Base-by-base conservation (phyloP, 2,797 vertebrate genomes). In the Sparus aurata region DNA sequence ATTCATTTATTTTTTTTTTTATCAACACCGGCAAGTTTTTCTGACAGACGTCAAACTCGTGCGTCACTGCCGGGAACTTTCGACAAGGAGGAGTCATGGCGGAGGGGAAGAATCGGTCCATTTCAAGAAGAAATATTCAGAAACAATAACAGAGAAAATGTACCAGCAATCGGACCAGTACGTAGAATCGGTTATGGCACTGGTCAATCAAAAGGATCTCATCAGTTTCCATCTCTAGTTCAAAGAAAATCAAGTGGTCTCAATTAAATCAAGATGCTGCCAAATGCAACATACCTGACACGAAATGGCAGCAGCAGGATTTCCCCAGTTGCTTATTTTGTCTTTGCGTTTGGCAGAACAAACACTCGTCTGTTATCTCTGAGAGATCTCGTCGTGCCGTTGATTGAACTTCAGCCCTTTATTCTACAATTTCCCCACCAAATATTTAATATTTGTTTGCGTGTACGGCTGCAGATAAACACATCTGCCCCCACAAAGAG, bases 401-500 rank as follows among this genome's bases (percentile, higher is more conserved):
- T 22, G 13, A 30, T 30, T 57, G 23, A 20, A n/a, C 23, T 34
- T 1, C 46, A 49, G 45, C 45, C 20, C 4, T 20, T 52, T 22
- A 15, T 11, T 47, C 15, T 3, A 70, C 9, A 20, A 17, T 18
- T 27, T 27, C 4, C 60, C 43, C 18, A 22, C 2, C n/a, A 18
- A 47, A 49, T 12, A 12, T 16, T 47, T 34, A 34, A 34, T 34
- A 34, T 82, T 75, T 74, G 77, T 74, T 84, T 82, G 45, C 17
- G 46, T 58, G 67, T 82, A 72, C 50, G 23, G 50, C 59, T 71
- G 49, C 54, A 55, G 86, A 82, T 43, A 57, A 63, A 61, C 67
- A 68, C 30, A 77, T 76, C 85, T 64, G 70, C 77, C 77, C 85
- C 88, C 74, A 64, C 60, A n/a, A 80, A 88, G 84, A 73, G 61